Evolutionary conservation across 2,888 invertebrate genomes (phyloP), one percentile per base, ranked within the genome.

Genomic region (Quadroppia sp.): DNA sequence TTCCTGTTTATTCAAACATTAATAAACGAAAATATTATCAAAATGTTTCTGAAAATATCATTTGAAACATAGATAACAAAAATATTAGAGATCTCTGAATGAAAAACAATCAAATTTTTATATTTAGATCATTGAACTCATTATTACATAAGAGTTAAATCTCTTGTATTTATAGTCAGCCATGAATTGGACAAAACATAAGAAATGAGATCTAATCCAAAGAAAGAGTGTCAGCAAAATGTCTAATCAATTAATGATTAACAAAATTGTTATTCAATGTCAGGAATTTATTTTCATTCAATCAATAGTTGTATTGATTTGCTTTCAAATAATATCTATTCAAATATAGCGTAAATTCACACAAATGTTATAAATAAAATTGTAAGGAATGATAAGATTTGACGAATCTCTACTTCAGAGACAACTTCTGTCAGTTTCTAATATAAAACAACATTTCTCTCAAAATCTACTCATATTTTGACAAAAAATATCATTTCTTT

Each of bases 371-470:
- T 23, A 56, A 2, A 56, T 25, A 23, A 23, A 56, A 56, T 23
- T 25, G 23, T 4, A 25, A 56, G 23, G 13, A 17, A 3, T 28
- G 56, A 56, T 56, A 17, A 56, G 56, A 25, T 59, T 59, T 59
- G 59, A 30, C 30, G 15, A 59, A 59, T 13, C 59, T 4, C 28
- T 59, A 28, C 59, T 59, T 17, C 59, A 59, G 28, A 59, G 59
- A 28, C 59, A 59, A 59, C 28, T 59, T 15, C 17, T 59, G 50
- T 59, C 59, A 59, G 30, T 59, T 6, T 59, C 11, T 59, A 15
- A 2, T 59, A 59, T 59, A 59, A 23, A 25, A 59, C 1, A 32
- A 13, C 4, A 15, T 15, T 3, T 23, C 11, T 23, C 13, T 59
- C 15, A 17, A 3, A 59, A 30, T n/a, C 28, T 11, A 23, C 23